A percentile compares a stretch with the other conserved stretches of the same genome.
Evolutionary conservation across 2,888 invertebrate genomes (phyloP).

Genomic region (Oegoconia quadripuncta): DNA sequence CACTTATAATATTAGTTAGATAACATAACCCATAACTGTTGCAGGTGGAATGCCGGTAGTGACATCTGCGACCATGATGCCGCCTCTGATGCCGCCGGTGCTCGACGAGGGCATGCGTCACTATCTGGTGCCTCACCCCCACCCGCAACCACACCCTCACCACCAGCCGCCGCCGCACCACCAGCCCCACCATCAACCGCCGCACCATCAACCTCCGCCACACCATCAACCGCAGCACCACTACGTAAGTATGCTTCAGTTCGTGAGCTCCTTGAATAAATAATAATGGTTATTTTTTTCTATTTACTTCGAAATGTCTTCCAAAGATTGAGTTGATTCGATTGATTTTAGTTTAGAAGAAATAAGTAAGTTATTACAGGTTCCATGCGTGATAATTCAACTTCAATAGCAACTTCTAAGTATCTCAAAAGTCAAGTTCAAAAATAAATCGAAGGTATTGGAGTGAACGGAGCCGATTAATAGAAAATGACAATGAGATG

Average conservation of each 20-base stretch:
- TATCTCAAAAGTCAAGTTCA: too few species aligned
- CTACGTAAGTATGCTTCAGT: constrained; percentile 79
- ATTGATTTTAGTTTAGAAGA: too few species aligned
- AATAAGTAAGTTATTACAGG: too few species aligned
- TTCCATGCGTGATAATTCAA: too few species aligned
- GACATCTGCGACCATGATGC: constrained; percentile 84
- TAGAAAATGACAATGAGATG: too few species aligned
- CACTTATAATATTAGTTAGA: too few species aligned
- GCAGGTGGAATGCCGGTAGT: constrained; percentile 88
- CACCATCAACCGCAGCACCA: constrained; percentile 81
- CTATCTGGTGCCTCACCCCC: constrained; percentile 84
- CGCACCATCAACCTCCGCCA: constrained; percentile 83
- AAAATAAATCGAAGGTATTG: too few species aligned
- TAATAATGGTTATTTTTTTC: too few species aligned
- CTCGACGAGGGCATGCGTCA: constrained; percentile 95
- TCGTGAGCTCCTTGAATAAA: background rate
- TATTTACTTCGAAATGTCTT: too few species aligned
- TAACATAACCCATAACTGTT: background rate
- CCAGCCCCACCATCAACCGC: constrained; percentile 65
- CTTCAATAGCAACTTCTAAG: too few species aligned
- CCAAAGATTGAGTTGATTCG: too few species aligned
- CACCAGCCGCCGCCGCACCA: constrained; percentile 77
- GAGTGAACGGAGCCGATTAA: too few species aligned
- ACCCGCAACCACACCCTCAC: constrained; percentile 69
- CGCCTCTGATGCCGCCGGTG: constrained; percentile 94